phyloP scores from a whole-genome alignment of 1,140 invertebrate species.

The Magallana angulata region DNA sequence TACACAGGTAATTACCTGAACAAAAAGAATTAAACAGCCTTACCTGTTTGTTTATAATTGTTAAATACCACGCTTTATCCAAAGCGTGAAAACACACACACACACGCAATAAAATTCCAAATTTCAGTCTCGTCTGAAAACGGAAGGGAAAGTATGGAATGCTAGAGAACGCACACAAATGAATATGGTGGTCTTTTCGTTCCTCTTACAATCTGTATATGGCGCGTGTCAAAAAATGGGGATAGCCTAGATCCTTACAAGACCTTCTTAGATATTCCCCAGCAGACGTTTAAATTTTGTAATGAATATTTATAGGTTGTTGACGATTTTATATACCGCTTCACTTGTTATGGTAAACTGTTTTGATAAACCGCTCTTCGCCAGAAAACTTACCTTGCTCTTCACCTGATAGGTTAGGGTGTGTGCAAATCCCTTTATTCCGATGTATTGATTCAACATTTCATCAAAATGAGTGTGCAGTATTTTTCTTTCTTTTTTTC shows the following conservation, averaged over 20 bases:
- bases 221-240: constrained; percentile 18
- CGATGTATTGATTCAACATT: constrained; percentile 2
- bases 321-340: constrained; percentile 7
- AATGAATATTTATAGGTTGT: constrained; percentile 34
- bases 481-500: neutral
- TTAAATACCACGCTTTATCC: neutral
- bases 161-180: neutral
- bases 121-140: neutral
- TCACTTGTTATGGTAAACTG: neutral
- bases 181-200: neutral
- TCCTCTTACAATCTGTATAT: neutral
- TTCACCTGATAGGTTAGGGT: neutral
- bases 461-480: neutral
- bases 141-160: neutral
- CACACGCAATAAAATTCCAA: neutral
- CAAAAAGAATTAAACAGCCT: neutral
- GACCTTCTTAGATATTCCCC: neutral
- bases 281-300: constrained; percentile 34
- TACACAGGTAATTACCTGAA: neutral
- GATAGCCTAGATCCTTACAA: constrained; percentile 7
- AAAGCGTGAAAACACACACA: neutral
- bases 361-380: constrained; percentile 11
- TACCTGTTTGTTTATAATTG: neutral
- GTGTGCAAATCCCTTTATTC: constrained; percentile 6
- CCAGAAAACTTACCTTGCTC: neutral